A percentile compares a stretch with the other conserved stretches of the same genome.
Evolutionary conservation across 2,113 vertebrate genomes (phyloP).

Genomic region (Murina feae): DNA sequence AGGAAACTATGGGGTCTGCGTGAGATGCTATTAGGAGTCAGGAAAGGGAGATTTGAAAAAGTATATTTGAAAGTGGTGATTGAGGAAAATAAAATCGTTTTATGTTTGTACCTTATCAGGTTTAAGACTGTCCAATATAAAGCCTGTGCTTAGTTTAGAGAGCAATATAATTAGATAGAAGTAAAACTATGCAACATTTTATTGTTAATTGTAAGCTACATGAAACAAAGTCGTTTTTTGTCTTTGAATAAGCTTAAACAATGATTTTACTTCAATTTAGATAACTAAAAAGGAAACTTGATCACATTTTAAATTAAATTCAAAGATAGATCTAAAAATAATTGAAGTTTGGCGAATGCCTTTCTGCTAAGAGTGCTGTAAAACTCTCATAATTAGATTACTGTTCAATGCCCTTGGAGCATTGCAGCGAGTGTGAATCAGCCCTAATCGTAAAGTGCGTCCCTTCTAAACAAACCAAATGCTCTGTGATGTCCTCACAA

Average conservation of each 20-base stretch:
- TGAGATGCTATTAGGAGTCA: not conserved
- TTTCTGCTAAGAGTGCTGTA: constrained; percentile 35
- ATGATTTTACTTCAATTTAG: not conserved
- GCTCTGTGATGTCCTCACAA: not conserved
- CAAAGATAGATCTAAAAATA: constrained; percentile 45
- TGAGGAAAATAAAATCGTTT: not conserved
- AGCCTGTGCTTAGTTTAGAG: not conserved
- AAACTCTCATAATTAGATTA: constrained; percentile 48
- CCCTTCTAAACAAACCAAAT: constrained; percentile 13
- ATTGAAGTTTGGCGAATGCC: constrained; percentile 34
- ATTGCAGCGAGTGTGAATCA: not conserved
- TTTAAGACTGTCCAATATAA: not conserved
- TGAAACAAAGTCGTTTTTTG: constrained; percentile 16
- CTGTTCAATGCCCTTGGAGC: constrained; percentile 21
- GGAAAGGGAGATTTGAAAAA: not conserved
- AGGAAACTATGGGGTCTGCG: not conserved
- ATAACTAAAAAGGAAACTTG: constrained; percentile 36
- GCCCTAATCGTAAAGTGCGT: not conserved
- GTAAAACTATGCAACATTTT: not conserved
- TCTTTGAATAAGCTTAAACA: constrained; percentile 30
- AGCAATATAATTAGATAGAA: not conserved
- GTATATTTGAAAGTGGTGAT: not conserved
- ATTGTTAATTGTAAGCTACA: constrained; percentile 7
- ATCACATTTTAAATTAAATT: constrained; percentile 62
- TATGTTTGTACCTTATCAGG: not conserved